A percentile compares a stretch with the other conserved stretches of the same genome.
Evolutionary conservation across 2,888 invertebrate species (phyloP).

Genomic region (Arge pagana): DNA sequence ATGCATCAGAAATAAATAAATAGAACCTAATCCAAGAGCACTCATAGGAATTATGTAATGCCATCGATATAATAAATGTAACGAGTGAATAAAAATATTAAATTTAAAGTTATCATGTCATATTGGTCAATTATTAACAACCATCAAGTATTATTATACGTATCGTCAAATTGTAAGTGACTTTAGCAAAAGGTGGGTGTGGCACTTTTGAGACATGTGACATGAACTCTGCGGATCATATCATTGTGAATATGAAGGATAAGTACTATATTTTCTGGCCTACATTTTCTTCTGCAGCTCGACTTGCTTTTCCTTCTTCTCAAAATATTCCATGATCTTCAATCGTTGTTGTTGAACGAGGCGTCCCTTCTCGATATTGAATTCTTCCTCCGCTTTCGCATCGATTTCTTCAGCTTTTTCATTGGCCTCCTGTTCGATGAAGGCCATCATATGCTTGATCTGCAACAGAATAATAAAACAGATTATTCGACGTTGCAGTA

Average conservation of each 20-base stretch:
- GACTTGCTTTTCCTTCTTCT: conserved; percentile 98
- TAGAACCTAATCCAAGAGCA: conserved; percentile 11
- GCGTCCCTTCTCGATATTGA: conserved; percentile 99
- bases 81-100: conserved; percentile 1
- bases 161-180: neutral
- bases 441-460: conserved; percentile 99
- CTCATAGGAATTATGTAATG: conserved; percentile 7
- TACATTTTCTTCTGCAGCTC: conserved; percentile 99
- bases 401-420: conserved; percentile 99
- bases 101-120: neutral
- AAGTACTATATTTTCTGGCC: conserved; percentile 60
- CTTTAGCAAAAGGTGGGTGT: conserved; percentile 23
- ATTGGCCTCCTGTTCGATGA: conserved; percentile 99
- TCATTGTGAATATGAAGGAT: conserved; percentile 20
- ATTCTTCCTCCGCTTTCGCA: conserved; percentile 99
- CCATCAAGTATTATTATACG: neutral
- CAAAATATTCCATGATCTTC: conserved; percentile 99
- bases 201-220: conserved; percentile 24
- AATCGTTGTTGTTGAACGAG: conserved; percentile 97
- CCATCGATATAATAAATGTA: neutral
- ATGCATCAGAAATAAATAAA: too few relatives aligned
- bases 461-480: conserved; percentile 56
- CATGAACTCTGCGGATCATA: conserved; percentile 10
- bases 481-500: conserved; percentile 19
- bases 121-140: neutral